Base-by-base conservation (phyloP, 35 echinoderm and acorn worm genomes). In the Hemicentrotus pulcherrimus region DNA sequence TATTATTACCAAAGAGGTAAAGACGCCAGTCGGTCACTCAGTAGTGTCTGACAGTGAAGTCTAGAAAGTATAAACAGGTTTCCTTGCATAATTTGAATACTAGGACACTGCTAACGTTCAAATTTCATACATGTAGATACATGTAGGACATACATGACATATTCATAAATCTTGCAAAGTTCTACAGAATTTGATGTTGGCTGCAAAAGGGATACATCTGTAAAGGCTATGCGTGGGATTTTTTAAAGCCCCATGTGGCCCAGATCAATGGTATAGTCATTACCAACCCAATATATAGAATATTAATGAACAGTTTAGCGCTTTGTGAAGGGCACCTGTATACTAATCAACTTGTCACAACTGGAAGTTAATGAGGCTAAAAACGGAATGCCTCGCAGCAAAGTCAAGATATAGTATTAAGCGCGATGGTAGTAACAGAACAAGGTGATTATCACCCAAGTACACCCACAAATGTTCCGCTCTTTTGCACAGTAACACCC, bases 351-450 rank as follows among this genome's bases (percentile, higher is more conserved):
- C 22, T 18, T 78, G 65, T 78, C 65, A 78, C 65, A 28, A 30
- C 65, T 78, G 65, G 65, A 78, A 78, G 19, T 78, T 78, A 78
- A 78, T 78, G 65, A 78, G 65, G 65, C 65, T 78, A 78, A 78
- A 78, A 78, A 78, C 28, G 19, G 28, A 78, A 78, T 78, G 19
- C 22, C 65, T 78, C 22, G 19, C 19, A n/a, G 22, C 65, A 28
- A 78, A 28, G 65, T 78, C 65, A 78, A 78, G 18, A 78, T 22
- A 78, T 22, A 78, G 28, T 22, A 10, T 10, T 10, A 78, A 78
- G 19, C 65, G 9, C 50, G 22, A 78, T 78, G 28, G 65, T 24
- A 78, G 65, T 78, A 78, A 78, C 22, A 78, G 65, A 78, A 8
- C 65, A 78, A 78, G 65, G 65, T 78, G 65, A 78, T 78, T 78